These are phyloP conservation scores for Hypolimnas misippus DNA, from an alignment of 2,888 invertebrate genomes.

Conservation along the genomic window DNA sequence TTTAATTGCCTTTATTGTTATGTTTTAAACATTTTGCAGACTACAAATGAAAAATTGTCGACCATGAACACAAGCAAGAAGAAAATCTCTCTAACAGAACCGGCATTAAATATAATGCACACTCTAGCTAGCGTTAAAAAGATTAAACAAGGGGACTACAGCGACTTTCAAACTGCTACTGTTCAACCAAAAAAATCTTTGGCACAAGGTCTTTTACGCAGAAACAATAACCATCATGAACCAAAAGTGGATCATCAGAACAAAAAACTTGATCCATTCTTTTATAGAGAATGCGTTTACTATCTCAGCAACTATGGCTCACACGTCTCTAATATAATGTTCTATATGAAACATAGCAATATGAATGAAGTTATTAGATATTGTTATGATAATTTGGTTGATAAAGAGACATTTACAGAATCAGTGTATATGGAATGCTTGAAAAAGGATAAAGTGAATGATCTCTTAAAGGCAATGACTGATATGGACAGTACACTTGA, in stretches of 20 bases:
- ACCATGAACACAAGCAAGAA: conserved; percentile 73
- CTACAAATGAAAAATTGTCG: conserved; percentile 72
- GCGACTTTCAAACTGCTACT: conserved; percentile 74
- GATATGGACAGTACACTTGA: conserved; percentile 86
- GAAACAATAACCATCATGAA: conserved; percentile 66
- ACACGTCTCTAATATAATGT: conserved; percentile 88
- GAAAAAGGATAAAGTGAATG: conserved; percentile 85
- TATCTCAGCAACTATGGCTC: conserved; percentile 93
- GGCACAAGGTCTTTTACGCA: conserved; percentile 72
- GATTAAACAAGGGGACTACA: conserved; percentile 83
- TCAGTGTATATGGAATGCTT: conserved; percentile 87
- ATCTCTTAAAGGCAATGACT: conserved; percentile 86
- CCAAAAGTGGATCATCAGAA: conserved; percentile 63
- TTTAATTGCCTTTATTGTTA: not conserved
- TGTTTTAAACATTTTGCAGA: conserved; percentile 55
- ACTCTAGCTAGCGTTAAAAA: conserved; percentile 83
- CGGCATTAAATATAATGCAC: conserved; percentile 85
- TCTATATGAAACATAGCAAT: conserved; percentile 89
- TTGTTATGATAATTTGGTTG: conserved; percentile 87
- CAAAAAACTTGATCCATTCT: conserved; percentile 80
- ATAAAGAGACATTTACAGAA: conserved; percentile 89
- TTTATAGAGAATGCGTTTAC: conserved; percentile 91
- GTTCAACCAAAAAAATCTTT: conserved; percentile 69
- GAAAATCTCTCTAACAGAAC: conserved; percentile 80
- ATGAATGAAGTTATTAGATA: conserved; percentile 88